A percentile compares a stretch with the other conserved stretches of the same genome.
phyloP scores from a whole-genome alignment of 2,797 vertebrate species.

The Mus minutoides region DNA sequence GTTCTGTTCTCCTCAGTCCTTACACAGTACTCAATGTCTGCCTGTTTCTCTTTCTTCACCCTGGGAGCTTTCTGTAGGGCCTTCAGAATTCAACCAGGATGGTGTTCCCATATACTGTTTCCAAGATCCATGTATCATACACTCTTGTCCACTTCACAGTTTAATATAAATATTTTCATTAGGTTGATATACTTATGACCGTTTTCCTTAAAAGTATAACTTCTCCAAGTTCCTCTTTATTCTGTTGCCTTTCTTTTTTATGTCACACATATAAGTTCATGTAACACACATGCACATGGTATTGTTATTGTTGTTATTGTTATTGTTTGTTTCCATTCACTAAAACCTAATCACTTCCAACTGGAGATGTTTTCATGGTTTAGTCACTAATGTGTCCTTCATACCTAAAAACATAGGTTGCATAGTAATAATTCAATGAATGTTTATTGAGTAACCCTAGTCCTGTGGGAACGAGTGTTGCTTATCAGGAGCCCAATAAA shows the following conservation, averaged over 20 bases:
- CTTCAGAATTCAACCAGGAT: not conserved
- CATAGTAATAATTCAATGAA: not conserved
- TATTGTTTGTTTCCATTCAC: not conserved
- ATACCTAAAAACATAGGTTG: not conserved
- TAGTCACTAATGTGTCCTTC: not conserved
- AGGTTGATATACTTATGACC: not conserved
- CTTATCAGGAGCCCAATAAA: not conserved
- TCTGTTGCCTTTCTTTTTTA: not conserved
- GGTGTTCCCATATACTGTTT: too few relatives aligned
- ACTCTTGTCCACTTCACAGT: not conserved
- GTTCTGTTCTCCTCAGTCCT: not conserved
- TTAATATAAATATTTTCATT: not conserved
- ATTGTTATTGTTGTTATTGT: not conserved
- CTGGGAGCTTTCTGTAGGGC: not conserved
- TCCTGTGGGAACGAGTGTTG: not conserved
- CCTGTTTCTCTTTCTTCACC: not conserved
- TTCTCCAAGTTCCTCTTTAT: not conserved
- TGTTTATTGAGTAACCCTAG: not conserved
- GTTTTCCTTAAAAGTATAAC: slow-evolving; percentile 22
- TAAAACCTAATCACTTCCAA: not conserved
- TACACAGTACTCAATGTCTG: not conserved
- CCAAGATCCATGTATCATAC: not conserved
- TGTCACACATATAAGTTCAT: not conserved
- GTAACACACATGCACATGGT: not conserved
- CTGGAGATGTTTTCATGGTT: not conserved